phyloP scores from a whole-genome alignment of 2,113 vertebrate species.

The Rattus rattus region DNA sequence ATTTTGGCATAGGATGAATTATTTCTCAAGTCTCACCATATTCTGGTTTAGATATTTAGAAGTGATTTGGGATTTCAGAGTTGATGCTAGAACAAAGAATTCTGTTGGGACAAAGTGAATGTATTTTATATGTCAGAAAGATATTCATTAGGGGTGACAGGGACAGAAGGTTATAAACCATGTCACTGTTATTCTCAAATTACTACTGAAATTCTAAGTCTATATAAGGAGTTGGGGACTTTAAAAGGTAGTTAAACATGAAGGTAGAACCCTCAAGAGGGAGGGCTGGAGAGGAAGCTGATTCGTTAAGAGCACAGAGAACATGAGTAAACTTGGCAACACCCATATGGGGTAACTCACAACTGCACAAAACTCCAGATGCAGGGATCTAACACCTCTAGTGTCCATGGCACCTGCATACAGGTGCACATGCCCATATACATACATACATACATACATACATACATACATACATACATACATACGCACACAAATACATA shows the following conservation, averaged over 20 bases:
- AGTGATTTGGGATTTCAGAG: background rate
- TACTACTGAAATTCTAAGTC: background rate
- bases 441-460: background rate
- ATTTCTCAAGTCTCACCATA: background rate
- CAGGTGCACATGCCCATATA: background rate
- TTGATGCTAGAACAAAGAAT: background rate
- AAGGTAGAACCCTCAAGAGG: background rate
- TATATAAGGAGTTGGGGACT: background rate
- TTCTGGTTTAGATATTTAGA: background rate
- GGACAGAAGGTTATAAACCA: background rate
- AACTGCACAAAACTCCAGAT: background rate
- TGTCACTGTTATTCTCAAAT: background rate
- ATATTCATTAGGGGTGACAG: background rate
- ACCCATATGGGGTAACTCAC: background rate
- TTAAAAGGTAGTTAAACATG: background rate
- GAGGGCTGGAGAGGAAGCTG: background rate
- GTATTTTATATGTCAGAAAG: background rate
- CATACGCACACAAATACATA: too few species aligned
- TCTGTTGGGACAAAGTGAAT: background rate
- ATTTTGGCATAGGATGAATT: background rate
- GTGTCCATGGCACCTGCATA: background rate
- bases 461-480: too few species aligned
- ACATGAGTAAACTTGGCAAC: background rate
- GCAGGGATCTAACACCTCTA: background rate
- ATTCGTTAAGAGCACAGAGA: background rate